phyloP scores from a whole-genome alignment of 1,140 invertebrate genomes.

The Monomorium pharaonis region DNA sequence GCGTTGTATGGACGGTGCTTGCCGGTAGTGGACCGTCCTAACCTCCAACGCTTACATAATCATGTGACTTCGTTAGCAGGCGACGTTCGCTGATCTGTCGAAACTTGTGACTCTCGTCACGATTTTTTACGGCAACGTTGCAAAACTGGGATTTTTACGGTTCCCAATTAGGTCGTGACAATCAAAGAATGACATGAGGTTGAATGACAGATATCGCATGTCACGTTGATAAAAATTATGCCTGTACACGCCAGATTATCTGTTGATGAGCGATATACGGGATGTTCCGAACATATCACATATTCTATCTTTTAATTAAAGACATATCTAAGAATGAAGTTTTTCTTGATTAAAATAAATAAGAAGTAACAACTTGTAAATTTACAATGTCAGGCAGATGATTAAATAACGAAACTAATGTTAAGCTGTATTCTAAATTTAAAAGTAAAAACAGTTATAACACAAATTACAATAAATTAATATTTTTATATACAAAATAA shows the following conservation, averaged over 20 bases:
- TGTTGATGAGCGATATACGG: background rate
- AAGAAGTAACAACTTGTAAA: background rate
- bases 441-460: background rate
- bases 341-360: background rate
- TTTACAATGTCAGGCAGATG: background rate
- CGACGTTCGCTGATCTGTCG: background rate
- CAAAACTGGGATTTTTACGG: background rate
- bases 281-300: background rate
- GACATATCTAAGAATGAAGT: background rate
- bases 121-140: background rate
- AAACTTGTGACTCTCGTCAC: background rate
- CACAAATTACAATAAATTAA: background rate
- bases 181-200: background rate
- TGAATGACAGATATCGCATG: background rate
- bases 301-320: background rate
- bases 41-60: constrained; percentile 37
- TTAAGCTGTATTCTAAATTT: background rate
- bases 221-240: background rate
- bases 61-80: background rate
- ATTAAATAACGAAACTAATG: too few species aligned
- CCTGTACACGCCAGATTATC: background rate
- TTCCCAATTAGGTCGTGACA: background rate
- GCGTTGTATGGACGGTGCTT: too few species aligned
- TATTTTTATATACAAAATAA: too few species aligned
- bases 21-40: background rate